Evolutionary conservation across 2,113 vertebrate genomes (phyloP).

Genomic region (Carassius gibelio): DNA sequence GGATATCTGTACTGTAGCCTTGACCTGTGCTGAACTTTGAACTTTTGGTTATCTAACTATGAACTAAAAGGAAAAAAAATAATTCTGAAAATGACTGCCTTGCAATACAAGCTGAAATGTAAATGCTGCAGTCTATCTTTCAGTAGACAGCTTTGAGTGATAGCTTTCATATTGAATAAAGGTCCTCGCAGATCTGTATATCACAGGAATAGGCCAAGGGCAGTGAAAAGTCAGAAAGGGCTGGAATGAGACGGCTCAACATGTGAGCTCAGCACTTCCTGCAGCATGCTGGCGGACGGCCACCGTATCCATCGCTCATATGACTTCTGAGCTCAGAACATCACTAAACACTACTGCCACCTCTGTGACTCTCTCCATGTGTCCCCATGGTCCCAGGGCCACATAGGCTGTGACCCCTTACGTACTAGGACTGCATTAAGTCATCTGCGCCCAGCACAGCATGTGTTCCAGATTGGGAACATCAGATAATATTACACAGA

Average conservation of each 20-base stretch:
- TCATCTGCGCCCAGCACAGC: background rate
- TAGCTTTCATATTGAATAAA: conserved; percentile 48
- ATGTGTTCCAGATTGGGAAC: background rate
- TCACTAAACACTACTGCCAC: background rate
- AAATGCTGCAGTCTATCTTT: background rate
- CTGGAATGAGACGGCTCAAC: conserved; percentile 64
- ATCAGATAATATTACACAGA: background rate
- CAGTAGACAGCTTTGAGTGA: background rate
- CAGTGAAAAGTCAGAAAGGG: conserved; percentile 62
- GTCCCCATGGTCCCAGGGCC: no score
- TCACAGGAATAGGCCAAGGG: conserved; percentile 22
- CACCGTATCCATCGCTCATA: conserved; percentile 30
- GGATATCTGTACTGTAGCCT: background rate
- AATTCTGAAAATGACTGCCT: background rate
- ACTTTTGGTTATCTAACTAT: background rate
- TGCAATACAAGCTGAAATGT: background rate
- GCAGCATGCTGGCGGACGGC: conserved; percentile 44
- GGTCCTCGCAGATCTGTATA: background rate
- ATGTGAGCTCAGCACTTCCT: conserved; percentile 64
- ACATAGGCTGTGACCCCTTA: background rate
- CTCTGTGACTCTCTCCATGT: background rate
- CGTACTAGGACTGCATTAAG: conserved; percentile 34
- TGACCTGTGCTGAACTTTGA: conserved; percentile 21
- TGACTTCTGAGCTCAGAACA: conserved; percentile 19
- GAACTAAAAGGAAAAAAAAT: background rate